Percentiles rank a stretch among this genome's conserved stretches.
Conservation (phyloP, 2,113 vertebrate genomes). For the Phalacrocorax carbo region DNA sequence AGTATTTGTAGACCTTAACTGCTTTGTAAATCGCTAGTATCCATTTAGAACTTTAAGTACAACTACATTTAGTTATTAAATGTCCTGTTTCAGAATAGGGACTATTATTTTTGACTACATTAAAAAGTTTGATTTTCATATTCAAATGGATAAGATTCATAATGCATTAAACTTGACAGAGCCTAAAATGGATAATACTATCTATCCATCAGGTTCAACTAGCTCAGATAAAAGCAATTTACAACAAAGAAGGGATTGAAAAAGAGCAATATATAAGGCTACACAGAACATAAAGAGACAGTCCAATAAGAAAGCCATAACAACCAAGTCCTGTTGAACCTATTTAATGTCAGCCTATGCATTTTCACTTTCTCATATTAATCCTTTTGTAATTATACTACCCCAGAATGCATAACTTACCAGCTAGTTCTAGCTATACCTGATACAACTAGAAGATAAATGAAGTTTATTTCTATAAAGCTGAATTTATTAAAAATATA, state of each 20-base stretch:
- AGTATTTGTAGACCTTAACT: background rate
- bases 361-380: background rate
- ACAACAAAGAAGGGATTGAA: background rate
- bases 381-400: background rate
- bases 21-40: background rate
- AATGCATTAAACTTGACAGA: background rate
- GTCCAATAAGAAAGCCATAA: background rate
- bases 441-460: background rate
- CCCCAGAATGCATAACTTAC: background rate
- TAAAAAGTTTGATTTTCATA: background rate
- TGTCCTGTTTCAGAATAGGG: background rate
- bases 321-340: background rate
- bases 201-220: background rate
- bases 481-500: background rate
- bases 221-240: background rate
- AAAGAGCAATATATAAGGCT: background rate
- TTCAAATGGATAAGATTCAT: background rate
- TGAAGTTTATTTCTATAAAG: too few species aligned
- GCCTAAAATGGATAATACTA: background rate
- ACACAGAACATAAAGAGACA: background rate
- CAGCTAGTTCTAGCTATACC: background rate
- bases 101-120: background rate
- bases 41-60: background rate
- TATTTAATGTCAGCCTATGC: background rate
- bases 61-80: background rate